phyloP scores from a whole-genome alignment of 2,888 invertebrate genomes.

The Dicycla oo region DNA sequence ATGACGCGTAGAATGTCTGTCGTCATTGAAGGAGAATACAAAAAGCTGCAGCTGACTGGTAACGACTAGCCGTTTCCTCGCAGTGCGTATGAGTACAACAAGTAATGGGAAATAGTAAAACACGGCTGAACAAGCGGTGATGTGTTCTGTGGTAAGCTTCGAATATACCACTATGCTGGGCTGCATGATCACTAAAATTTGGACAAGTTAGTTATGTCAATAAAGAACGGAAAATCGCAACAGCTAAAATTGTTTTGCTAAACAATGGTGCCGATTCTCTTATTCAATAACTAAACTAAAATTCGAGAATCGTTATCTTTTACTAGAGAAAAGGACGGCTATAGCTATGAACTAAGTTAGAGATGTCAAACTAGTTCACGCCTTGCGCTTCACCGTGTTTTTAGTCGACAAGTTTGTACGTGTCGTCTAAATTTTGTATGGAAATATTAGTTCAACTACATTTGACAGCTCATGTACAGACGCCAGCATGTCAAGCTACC shows the following conservation, averaged over 20 bases:
- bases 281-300: too few relatives aligned
- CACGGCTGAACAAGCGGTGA: background rate
- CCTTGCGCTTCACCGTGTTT: too few relatives aligned
- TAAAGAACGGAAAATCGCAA: background rate
- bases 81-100: slow-evolving; percentile 1
- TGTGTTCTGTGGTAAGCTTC: background rate
- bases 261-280: too few relatives aligned
- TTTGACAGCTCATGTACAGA: too few relatives aligned
- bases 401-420: too few relatives aligned
- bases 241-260: background rate
- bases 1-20: background rate
- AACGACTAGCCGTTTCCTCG: background rate
- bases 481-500: too few relatives aligned
- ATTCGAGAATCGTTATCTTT: too few relatives aligned
- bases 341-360: too few relatives aligned
- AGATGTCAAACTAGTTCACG: too few relatives aligned
- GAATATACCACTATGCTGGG: background rate
- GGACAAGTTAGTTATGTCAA: background rate
- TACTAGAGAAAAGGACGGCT: too few relatives aligned
- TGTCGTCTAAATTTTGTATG: too few relatives aligned
- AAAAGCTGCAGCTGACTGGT: background rate
- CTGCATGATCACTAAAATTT: slow-evolving; percentile 11
- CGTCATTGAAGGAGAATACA: slow-evolving; percentile 9
- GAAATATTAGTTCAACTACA: too few relatives aligned
- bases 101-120: background rate